Percentiles rank a stretch among this genome's conserved stretches.
Conservation (phyloP, 2,888 invertebrate species). For the Volucella inflata region DNA sequence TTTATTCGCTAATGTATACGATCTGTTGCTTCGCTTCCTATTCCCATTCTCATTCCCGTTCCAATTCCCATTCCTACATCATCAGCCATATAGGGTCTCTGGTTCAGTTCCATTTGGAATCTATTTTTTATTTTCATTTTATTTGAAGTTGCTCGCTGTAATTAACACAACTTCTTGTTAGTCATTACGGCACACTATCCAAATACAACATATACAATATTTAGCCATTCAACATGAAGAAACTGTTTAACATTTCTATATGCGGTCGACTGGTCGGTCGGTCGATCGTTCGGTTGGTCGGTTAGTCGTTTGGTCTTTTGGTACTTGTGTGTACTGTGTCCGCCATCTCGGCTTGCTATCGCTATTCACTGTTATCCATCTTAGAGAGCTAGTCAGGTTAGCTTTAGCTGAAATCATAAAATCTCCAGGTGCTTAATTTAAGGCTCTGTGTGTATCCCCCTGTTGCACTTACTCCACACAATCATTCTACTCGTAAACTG, state of each 20-base stretch:
- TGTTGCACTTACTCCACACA: not conserved
- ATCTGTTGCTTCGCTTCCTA: conserved; percentile 62
- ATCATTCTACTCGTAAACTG: conserved; percentile 32
- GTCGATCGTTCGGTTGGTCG: conserved; percentile 33
- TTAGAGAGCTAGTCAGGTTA: conserved; percentile 65
- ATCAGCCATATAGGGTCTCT: conserved; percentile 70
- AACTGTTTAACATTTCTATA: conserved; percentile 71
- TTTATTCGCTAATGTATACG: conserved; percentile 60
- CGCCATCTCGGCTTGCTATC: conserved; percentile 64
- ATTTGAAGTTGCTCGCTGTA: conserved; percentile 65
- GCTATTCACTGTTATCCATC: conserved; percentile 75
- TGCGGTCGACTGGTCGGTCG: conserved; percentile 33
- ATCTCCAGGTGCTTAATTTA: conserved; percentile 75
- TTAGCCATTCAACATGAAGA: conserved; percentile 68
- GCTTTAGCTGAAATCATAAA: conserved; percentile 70
- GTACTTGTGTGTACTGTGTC: conserved; percentile 67
- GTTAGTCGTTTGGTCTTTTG: conserved; percentile 37
- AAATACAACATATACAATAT: conserved; percentile 61
- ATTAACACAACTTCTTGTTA: conserved; percentile 76
- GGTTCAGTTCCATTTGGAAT: conserved; percentile 68
- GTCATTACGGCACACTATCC: conserved; percentile 69
- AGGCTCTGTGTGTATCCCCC: conserved; percentile 41
- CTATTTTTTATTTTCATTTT: conserved; percentile 35
- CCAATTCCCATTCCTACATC: conserved; percentile 62
- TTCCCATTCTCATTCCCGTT: conserved; percentile 43